These are phyloP conservation scores for Pseudococcus longispinus DNA, from an alignment of 2,888 invertebrate genomes.

Conservation along the genomic window DNA sequence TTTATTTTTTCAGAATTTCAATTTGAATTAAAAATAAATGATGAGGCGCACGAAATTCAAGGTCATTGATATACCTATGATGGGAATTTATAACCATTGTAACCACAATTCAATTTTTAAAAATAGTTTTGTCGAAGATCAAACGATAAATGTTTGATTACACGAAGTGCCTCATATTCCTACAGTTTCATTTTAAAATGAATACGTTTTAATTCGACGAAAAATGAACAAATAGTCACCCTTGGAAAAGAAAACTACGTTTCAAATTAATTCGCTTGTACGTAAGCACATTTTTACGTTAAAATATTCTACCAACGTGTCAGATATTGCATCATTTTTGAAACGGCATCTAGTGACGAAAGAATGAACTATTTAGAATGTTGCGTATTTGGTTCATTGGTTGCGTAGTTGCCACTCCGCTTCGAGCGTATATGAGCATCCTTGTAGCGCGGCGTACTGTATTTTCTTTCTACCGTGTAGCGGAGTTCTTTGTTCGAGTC, in stretches of 20 bases:
- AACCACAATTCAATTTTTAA: neutral
- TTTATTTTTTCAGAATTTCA: too few species aligned
- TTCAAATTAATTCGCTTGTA: too few species aligned
- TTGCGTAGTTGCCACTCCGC: conserved; percentile 12
- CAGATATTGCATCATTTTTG: neutral
- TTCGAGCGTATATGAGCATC: neutral
- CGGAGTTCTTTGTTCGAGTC: conserved; percentile 43
- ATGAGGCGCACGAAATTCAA: neutral
- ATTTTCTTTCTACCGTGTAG: neutral
- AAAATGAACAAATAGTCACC: too few species aligned
- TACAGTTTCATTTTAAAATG: too few species aligned
- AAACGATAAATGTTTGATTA: neutral
- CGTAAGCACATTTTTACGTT: neutral
- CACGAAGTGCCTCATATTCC: neutral
- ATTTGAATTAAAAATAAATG: neutral
- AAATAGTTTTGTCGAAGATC: neutral
- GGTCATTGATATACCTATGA: neutral
- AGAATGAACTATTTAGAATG: neutral
- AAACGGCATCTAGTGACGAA: neutral
- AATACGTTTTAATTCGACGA: too few species aligned
- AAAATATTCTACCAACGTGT: neutral
- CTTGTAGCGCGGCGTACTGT: neutral
- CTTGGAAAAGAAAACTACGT: too few species aligned
- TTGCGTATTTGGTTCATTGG: neutral
- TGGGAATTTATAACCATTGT: neutral